A percentile compares a stretch with the other conserved stretches of the same genome.
Conservation (phyloP, 2,113 vertebrate genomes). For the Glaucomys volans region DNA sequence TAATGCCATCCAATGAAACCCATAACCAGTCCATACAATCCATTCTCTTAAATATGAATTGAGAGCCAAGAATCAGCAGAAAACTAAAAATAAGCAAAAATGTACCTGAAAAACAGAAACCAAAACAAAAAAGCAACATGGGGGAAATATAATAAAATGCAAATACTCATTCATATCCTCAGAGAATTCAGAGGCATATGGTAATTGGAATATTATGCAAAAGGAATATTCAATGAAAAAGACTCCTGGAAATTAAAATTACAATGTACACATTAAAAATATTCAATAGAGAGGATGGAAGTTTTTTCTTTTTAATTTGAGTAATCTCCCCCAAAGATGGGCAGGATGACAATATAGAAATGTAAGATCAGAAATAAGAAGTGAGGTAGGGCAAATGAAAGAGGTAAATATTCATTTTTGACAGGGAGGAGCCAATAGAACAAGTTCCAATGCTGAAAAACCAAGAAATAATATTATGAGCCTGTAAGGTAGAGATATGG, state of each 20-base stretch:
- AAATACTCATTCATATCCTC: not conserved
- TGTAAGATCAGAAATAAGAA: not conserved
- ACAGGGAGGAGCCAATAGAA: not conserved
- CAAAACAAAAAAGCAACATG: slow-evolving; percentile 23
- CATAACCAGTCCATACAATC: not conserved
- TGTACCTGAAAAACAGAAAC: not conserved
- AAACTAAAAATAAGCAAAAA: not conserved
- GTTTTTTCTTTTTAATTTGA: not conserved
- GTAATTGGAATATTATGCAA: no score
- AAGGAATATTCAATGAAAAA: not conserved
- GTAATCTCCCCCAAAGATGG: not conserved
- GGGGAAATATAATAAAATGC: not conserved
- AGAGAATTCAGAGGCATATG: not conserved
- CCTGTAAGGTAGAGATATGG: not conserved
- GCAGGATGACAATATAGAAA: not conserved
- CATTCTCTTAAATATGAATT: not conserved
- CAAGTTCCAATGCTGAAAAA: not conserved
- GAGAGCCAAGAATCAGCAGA: not conserved
- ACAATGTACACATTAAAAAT: not conserved
- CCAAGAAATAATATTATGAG: not conserved
- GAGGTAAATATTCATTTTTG: not conserved
- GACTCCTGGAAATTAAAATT: not conserved
- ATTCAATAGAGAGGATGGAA: not conserved
- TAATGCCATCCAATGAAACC: not conserved
- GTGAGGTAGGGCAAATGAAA: not conserved